Base-by-base conservation (phyloP, 1,140 invertebrate genomes). In the Lanistes nyassanus region DNA sequence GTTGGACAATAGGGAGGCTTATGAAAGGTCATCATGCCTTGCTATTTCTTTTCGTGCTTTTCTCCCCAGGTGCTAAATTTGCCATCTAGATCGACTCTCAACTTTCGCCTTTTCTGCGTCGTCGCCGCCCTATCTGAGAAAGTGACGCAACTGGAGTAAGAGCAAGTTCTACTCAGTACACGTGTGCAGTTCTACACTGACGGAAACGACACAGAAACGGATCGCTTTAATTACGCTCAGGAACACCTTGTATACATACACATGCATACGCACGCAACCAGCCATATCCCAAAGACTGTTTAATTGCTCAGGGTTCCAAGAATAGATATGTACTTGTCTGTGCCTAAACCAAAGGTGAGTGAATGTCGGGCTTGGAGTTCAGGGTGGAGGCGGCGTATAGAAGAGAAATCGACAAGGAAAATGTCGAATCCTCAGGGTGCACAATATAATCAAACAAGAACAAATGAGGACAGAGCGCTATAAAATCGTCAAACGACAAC, bases 51-150 rank as follows among this genome's bases (percentile, higher is more conserved):
- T 23, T 13, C 26, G 60, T 64, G 60, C 26, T 13, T 64, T 13
- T 64, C 11, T 75, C 29, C 68, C 9, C 76, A 88, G 86, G 76
- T 88, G 23, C 76, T 88, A 60, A 82, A 88, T 68, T 70, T 88
- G 26, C 83, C 86, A 26, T 83, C 84, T 5, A 67, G 85, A 64
- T 66, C 75, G 56, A 81, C 82, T 58, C 84, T 89, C n/a, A 88
- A 89, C 75, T 83, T 88, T 39, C 72, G 85, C 42, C 66, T 88
- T 39, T 89, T 89, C 72, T 80, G 78, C 47, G 79, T 85, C 13
- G 79, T 88, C 19, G 87, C 88, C 51, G 87, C 88, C 9, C 77
- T 89, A 62, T 88, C 87, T 29, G 88, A 89, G 76, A 87, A 87
- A 81, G 84, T 89, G 23, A 82, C 83, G 11, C 86, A 88, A 70